These are phyloP conservation scores for Gnathonemus echidnorhynchus DNA, from an alignment of 2,113 vertebrate species.

Conservation along the genomic window DNA sequence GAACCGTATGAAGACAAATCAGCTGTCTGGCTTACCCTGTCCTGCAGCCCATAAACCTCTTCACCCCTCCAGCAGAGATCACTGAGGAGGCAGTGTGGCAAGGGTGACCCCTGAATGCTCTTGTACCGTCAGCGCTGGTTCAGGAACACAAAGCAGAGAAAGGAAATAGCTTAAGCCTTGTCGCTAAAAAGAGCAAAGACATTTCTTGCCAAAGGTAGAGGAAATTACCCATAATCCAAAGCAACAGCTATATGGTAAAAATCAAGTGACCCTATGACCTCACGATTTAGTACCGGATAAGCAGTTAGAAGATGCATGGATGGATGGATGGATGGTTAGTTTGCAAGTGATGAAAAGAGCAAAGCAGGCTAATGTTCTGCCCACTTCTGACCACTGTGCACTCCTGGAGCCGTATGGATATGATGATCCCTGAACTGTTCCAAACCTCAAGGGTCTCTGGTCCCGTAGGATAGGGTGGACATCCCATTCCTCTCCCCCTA, in stretches of 20 bases:
- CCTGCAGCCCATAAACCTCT: background rate
- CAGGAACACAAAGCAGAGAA: background rate
- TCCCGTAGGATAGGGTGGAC: background rate
- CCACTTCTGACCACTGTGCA: background rate
- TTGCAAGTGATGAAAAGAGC: background rate
- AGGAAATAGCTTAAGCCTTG: background rate
- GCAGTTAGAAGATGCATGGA: background rate
- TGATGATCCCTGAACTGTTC: background rate
- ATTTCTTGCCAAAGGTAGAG: background rate
- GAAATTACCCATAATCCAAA: background rate
- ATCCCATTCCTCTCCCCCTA: background rate
- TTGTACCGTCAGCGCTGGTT: background rate
- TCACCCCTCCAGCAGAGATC: background rate
- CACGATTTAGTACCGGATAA: background rate
- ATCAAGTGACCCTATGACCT: background rate
- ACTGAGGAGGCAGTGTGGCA: background rate
- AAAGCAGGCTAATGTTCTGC: background rate
- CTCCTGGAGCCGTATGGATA: background rate
- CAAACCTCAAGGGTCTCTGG: background rate
- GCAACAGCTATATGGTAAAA: background rate
- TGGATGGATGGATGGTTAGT: background rate
- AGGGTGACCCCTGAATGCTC: background rate
- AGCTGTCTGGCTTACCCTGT: background rate
- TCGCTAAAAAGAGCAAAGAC: background rate
- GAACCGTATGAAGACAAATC: background rate